A percentile compares a stretch with the other conserved stretches of the same genome.
Evolutionary conservation across 1,140 invertebrate species (phyloP).

Genomic region (Drosophila grimshawi): DNA sequence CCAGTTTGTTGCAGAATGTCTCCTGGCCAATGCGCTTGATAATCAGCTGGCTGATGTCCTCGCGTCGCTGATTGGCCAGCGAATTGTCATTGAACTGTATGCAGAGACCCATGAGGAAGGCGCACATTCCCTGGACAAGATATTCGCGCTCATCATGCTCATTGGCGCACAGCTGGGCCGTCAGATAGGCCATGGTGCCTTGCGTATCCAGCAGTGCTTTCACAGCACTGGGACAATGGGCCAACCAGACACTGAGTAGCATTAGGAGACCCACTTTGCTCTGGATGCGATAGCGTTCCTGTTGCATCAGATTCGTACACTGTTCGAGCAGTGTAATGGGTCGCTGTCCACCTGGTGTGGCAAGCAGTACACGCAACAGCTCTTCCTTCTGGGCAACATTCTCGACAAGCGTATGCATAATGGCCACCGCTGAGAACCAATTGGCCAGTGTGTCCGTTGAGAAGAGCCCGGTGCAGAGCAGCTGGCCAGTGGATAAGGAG

Average conservation of each 20-base stretch:
- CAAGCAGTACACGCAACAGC: conserved; percentile 95
- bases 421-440: conserved; percentile 97
- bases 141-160: conserved; percentile 95
- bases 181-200: conserved; percentile 94
- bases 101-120: conserved; percentile 97
- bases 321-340: conserved; percentile 96
- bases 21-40: conserved; percentile 96
- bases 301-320: conserved; percentile 92
- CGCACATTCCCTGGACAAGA: conserved; percentile 95
- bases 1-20: conserved; percentile 93
- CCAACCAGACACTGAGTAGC: conserved; percentile 95
- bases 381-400: conserved; percentile 96
- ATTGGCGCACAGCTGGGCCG: conserved; percentile 90
- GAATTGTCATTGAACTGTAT: conserved; percentile 96
- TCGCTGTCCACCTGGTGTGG: conserved; percentile 92
- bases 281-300: conserved; percentile 92
- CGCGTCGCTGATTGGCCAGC: conserved; percentile 91
- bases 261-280: conserved; percentile 96
- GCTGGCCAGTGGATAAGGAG: conserved; percentile 91
- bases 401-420: conserved; percentile 96
- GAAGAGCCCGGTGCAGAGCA: conserved; percentile 97
- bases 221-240: conserved; percentile 93
- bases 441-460: conserved; percentile 96
- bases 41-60: conserved; percentile 92
- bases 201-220: conserved; percentile 93